Evolutionary conservation across 2,888 invertebrate genomes (phyloP), one percentile per base, ranked within the genome.

Genomic region (Zonitis immaculata): DNA sequence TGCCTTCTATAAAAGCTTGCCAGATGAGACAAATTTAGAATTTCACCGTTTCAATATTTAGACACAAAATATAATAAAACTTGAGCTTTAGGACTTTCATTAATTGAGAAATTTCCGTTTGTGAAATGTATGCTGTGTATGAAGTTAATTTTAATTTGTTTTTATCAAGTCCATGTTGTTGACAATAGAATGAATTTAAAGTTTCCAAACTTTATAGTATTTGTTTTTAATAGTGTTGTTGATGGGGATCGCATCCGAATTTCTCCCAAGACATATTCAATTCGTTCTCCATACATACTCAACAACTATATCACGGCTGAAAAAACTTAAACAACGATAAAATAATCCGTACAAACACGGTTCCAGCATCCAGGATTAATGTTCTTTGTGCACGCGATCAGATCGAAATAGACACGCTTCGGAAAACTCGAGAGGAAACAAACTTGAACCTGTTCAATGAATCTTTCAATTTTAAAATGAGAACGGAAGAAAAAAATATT

Each of bases 341-440:
- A 49, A 42, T 43, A 43, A 51, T 28, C 49, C 28, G 9, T 27
- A 27, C 43, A 27, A 35, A 49, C 46, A 47, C 26, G 32, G 46
- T 22, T 30, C 30, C 32, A 28, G 25, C 45, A 47, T 42, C 49
- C 28, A 44, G 51, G 58, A 58, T 56, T 56, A 54, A 59, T 57
- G 59, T 50, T 32, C 39, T 39, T 45, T 46, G 42, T 47, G 50
- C 59, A 59, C 56, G 59, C 59, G 59, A 58, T 56, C 54, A 49
- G 53, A 52, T 56, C 47, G 42, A 35, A 47, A 39, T 35, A 43
- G 32, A 44, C 56, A 48, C 46, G 52, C 49, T 44, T 52, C 20
- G 30, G 48, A 42, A 48, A 49, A 46, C 35, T 32, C 20, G 32
- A 16, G 35, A 35, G 35, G 11, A 43, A 49, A 49, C 42, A 48